Evolutionary conservation across 1,140 invertebrate species (phyloP).

Genomic region (Dufourea novaeangliae): DNA sequence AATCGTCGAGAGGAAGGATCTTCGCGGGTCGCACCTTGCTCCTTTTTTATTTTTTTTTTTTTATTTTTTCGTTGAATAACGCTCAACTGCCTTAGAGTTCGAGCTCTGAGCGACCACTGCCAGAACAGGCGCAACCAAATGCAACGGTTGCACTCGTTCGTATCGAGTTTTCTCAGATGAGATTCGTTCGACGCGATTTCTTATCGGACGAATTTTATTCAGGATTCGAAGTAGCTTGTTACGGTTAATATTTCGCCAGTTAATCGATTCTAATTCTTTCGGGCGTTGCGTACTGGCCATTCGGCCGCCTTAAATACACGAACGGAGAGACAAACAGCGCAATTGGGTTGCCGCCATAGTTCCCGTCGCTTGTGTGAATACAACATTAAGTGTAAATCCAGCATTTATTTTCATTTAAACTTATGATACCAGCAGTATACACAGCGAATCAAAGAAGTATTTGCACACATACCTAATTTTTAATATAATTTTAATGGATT

Average conservation of each 20-base stretch:
- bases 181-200: conserved; percentile 7
- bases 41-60: no score
- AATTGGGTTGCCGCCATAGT: background rate
- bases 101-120: conserved; percentile 74
- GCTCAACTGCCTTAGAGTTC: conserved; percentile 73
- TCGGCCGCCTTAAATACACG: background rate
- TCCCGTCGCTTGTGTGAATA: background rate
- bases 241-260: conserved; percentile 12
- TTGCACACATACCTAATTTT: no score
- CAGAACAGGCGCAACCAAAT: conserved; percentile 51
- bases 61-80: conserved; percentile 51
- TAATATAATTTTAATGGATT: no score
- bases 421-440: no score
- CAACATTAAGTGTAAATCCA: no score
- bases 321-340: background rate
- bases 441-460: no score
- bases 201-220: conserved; percentile 15
- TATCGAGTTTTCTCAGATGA: conserved; percentile 15
- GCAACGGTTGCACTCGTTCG: conserved; percentile 1
- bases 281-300: background rate
- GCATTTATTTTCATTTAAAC: no score
- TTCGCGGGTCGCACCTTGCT: conserved; percentile 23
- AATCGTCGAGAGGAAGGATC: conserved; percentile 1
- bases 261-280: conserved; percentile 10
- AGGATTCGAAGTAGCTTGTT: conserved; percentile 11